Conservation (phyloP, 2,797 vertebrate species). For the Xenentodon cancila region DNA sequence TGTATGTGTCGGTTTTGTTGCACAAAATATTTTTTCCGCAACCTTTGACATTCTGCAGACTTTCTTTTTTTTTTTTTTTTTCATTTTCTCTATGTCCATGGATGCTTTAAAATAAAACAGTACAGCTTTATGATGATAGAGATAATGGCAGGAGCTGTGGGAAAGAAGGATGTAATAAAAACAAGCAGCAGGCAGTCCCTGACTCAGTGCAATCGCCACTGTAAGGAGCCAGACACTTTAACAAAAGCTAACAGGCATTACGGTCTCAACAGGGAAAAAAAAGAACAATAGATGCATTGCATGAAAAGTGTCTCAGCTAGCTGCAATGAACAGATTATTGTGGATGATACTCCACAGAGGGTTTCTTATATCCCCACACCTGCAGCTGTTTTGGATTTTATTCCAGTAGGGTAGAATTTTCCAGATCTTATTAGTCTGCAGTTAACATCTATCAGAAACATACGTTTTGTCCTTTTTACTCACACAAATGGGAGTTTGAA, state of each 20-base stretch:
- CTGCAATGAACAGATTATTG: constrained; percentile 24
- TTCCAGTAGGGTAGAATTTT: constrained; percentile 13
- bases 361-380: constrained; percentile 5
- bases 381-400: constrained; percentile 22
- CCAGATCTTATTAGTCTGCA: constrained; percentile 19
- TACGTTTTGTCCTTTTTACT: constrained; percentile 4
- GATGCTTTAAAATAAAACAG: constrained; percentile 21
- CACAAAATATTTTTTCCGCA: constrained; percentile 9
- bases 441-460: constrained; percentile 12
- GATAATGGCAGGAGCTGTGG: constrained; percentile 30
- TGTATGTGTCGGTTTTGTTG: constrained; percentile 3
- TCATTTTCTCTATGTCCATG: not conserved
- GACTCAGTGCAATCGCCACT: constrained; percentile 9
- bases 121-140: constrained; percentile 24
- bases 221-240: constrained; percentile 34
- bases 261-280: constrained; percentile 44
- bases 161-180: constrained; percentile 32
- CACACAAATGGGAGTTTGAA: not conserved
- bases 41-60: not conserved
- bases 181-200: constrained; percentile 26
- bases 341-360: constrained; percentile 26
- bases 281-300: constrained; percentile 45
- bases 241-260: constrained; percentile 43
- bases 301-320: constrained; percentile 24
- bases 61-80: constrained; percentile 15